A percentile compares a stretch with the other conserved stretches of the same genome.
These are phyloP conservation scores for Drosophila triauraria DNA, from an alignment of 1,140 invertebrate genomes.

Conservation along the genomic window DNA sequence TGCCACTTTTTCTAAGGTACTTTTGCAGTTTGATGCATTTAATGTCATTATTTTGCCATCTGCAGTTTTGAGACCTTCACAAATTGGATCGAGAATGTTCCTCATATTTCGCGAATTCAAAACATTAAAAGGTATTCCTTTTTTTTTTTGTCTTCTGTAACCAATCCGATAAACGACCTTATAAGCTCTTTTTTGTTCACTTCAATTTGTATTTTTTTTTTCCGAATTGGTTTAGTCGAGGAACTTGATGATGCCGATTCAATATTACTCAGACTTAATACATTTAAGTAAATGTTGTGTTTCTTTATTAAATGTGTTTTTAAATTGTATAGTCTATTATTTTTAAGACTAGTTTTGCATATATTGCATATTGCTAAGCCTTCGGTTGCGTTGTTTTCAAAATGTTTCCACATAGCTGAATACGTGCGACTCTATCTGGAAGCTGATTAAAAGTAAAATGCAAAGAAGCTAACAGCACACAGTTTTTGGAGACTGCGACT, in stretches of 20 bases:
- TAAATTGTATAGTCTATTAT: constrained; percentile 5
- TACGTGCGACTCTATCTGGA: background rate
- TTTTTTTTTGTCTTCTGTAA: background rate
- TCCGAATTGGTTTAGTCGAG: constrained; percentile 4
- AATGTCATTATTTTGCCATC: background rate
- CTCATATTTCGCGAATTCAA: background rate
- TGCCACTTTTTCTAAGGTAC: background rate
- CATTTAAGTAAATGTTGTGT: constrained; percentile 4
- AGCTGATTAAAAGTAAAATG: too few species aligned
- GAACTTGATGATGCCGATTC: background rate
- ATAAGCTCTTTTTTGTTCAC: too few species aligned
- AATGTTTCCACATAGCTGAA: background rate
- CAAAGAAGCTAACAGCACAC: too few species aligned
- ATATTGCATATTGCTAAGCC: background rate
- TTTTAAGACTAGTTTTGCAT: background rate
- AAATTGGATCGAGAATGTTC: background rate
- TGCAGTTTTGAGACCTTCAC: background rate
- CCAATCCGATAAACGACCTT: background rate
- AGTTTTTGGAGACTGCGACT: too few species aligned
- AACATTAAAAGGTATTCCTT: background rate
- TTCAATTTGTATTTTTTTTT: background rate
- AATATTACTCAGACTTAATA: background rate
- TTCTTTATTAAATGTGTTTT: constrained; percentile 2
- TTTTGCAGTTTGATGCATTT: background rate
- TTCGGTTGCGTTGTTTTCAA: background rate